Evolutionary conservation across 1,140 invertebrate species (phyloP).

Genomic region (Diuraphis noxia): DNA sequence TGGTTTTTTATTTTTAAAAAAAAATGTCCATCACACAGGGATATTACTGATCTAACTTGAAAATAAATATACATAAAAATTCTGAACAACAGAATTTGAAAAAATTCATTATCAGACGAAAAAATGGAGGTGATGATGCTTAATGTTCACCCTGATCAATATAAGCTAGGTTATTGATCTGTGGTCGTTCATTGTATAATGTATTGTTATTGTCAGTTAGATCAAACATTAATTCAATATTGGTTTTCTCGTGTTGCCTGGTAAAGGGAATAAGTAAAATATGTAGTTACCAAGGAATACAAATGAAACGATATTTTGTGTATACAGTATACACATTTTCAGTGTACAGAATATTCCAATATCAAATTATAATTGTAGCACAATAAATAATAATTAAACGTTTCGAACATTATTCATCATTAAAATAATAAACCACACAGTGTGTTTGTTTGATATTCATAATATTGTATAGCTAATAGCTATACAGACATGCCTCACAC

Average conservation of each 20-base stretch:
- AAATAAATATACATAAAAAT: background rate
- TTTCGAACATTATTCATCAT: background rate
- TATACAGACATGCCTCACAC: background rate
- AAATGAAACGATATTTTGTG: background rate
- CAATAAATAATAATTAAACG: conserved; percentile 3
- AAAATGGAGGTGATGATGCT: background rate
- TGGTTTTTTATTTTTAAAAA: background rate
- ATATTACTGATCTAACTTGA: background rate
- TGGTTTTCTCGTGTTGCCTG: background rate
- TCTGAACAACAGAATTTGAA: background rate
- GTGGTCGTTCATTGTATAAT: background rate
- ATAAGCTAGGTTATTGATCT: background rate
- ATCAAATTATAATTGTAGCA: background rate
- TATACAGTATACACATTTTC: background rate
- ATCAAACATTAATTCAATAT: conserved; percentile 1
- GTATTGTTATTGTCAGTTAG: background rate
- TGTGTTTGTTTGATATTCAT: background rate
- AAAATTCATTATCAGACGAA: background rate
- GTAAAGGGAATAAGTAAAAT: too few species aligned
- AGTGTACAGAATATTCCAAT: background rate
- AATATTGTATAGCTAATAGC: too few species aligned
- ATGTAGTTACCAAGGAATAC: background rate
- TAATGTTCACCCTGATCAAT: background rate
- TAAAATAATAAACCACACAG: background rate
- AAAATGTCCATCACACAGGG: background rate